These are phyloP conservation scores for Ericerus pela DNA, from an alignment of 1,140 invertebrate genomes.

Conservation along the genomic window DNA sequence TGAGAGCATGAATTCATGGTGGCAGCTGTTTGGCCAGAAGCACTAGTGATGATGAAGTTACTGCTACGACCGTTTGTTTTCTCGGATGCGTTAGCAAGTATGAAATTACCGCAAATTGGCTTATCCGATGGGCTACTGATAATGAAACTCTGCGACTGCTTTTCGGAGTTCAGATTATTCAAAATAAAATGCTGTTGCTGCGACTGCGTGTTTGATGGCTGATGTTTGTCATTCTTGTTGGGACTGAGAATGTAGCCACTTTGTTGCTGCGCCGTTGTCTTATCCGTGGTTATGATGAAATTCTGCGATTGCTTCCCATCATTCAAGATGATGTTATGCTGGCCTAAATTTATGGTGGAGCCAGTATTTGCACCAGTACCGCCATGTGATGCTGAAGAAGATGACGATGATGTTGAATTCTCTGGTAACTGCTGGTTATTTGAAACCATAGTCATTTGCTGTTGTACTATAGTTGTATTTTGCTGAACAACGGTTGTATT, in stretches of 20 bases:
- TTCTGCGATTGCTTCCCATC: constrained; percentile 22
- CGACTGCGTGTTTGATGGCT: no score
- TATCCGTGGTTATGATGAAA: constrained; percentile 24
- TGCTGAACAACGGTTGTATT: constrained; percentile 35
- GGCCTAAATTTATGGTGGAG: constrained; percentile 4
- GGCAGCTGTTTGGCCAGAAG: constrained; percentile 28
- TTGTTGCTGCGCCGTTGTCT: constrained; percentile 18
- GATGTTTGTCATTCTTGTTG: constrained; percentile 15
- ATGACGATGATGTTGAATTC: constrained; percentile 6
- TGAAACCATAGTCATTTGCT: constrained; percentile 52
- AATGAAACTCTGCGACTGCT: constrained; percentile 21
- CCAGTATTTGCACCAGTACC: not conserved
- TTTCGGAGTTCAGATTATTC: constrained; percentile 20
- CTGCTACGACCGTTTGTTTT: constrained; percentile 17
- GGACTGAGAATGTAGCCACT: constrained; percentile 26
- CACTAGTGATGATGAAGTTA: constrained; percentile 22
- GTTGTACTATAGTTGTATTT: constrained; percentile 51
- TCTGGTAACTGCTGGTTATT: constrained; percentile 39
- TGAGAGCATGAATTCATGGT: constrained; percentile 32
- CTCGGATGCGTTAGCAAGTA: constrained; percentile 19
- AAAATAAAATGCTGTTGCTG: constrained; percentile 20
- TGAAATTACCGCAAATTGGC: constrained; percentile 19
- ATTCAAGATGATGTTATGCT: constrained; percentile 18
- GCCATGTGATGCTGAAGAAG: no score
- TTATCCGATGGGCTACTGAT: constrained; percentile 22